phyloP scores from a whole-genome alignment of 2,113 vertebrate genomes.

The Sus scrofa region T2T-Sscrofa CM001155.3:8395501-8396000 shows the following conservation, averaged over 20 bases:
- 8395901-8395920: too few species aligned
- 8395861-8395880: too few species aligned
- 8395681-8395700: neutral
- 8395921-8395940: too few species aligned
- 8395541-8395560: accelerated
- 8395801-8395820: too few species aligned
- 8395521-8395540: too few species aligned
- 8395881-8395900: too few species aligned
- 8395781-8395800: neutral
- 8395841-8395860: too few species aligned
- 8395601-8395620: neutral
- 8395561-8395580: neutral
- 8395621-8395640: too few species aligned
- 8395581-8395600: neutral
- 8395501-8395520: accelerated
- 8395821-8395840: too few species aligned
- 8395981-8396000: too few species aligned
- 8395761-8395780: neutral
- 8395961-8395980: too few species aligned
- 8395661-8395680: neutral
- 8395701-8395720: neutral
- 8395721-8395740: neutral
- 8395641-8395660: neutral
- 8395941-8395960: too few species aligned
- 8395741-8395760: neutral